phyloP scores from a whole-genome alignment of 2,113 vertebrate genomes.

The Craseonycteris thonglongyai region DNA sequence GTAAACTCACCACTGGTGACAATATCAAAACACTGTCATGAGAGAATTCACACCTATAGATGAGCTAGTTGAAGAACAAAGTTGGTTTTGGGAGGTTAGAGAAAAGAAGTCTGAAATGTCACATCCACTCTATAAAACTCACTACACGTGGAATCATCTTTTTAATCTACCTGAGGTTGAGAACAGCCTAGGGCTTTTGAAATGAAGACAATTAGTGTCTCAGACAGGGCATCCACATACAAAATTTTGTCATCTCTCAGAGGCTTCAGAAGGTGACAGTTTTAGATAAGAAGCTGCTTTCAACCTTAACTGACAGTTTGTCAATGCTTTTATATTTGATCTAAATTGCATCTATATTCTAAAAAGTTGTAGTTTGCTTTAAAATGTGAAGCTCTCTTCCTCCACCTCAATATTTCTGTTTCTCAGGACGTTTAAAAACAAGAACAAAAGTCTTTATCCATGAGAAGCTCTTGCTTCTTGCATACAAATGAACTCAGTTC shows the following conservation, averaged over 20 bases:
- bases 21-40: conserved; percentile 37
- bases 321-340: conserved; percentile 40
- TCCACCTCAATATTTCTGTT: conserved; percentile 20
- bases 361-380: conserved; percentile 45
- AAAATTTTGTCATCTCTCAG: conserved; percentile 45
- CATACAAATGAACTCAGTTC: background rate
- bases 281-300: conserved; percentile 59
- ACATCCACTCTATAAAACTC: conserved; percentile 51
- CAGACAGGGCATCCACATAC: background rate
- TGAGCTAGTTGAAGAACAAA: conserved; percentile 60
- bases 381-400: conserved; percentile 7
- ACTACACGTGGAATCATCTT: conserved; percentile 15
- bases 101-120: conserved; percentile 67
- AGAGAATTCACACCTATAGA: conserved; percentile 62
- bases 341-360: conserved; percentile 46
- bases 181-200: conserved; percentile 34
- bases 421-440: conserved; percentile 18
- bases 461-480: conserved; percentile 27
- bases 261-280: conserved; percentile 40
- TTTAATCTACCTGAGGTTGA: conserved; percentile 46
- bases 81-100: conserved; percentile 63
- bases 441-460: conserved; percentile 17
- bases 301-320: conserved; percentile 39
- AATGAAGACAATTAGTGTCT: conserved; percentile 39
- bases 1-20: background rate